A percentile compares a stretch with the other conserved stretches of the same genome.
These are phyloP conservation scores for Heteractis magnifica DNA, from an alignment of 92 coral and sea anemone species.

Conservation along the genomic window DNA sequence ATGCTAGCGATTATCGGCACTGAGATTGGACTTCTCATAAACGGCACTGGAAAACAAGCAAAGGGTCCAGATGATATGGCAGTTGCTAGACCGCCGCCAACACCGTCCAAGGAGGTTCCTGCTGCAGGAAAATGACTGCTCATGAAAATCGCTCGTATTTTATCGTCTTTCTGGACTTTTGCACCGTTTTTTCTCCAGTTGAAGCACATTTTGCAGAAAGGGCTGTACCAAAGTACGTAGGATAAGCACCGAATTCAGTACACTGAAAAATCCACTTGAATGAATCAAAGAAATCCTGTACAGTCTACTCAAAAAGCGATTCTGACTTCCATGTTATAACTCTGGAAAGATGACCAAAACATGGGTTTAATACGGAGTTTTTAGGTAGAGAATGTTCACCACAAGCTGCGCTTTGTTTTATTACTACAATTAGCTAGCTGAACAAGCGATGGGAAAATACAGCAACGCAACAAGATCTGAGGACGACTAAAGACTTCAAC, in stretches of 20 bases:
- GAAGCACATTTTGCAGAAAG: neutral
- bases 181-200: constrained; percentile 24
- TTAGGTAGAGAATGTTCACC: neutral
- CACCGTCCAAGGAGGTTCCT: constrained; percentile 22
- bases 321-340: neutral
- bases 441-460: neutral
- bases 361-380: neutral
- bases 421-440: neutral
- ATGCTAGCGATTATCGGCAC: constrained; percentile 44
- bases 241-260: neutral
- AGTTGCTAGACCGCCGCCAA: constrained; percentile 22
- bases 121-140: constrained; percentile 25
- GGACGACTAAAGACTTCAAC: neutral
- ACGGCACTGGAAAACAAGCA: constrained; percentile 32
- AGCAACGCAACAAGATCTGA: neutral
- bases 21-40: constrained; percentile 55
- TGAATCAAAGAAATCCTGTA: neutral
- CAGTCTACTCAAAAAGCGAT: neutral
- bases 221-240: neutral
- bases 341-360: neutral
- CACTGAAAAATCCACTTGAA: neutral
- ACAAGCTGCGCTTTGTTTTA: neutral
- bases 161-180: constrained; percentile 30
- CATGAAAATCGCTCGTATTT: neutral
- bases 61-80: neutral